These are phyloP conservation scores for Asteroscopus sphinx DNA, from an alignment of 2,888 invertebrate genomes.

Conservation along the genomic window DNA sequence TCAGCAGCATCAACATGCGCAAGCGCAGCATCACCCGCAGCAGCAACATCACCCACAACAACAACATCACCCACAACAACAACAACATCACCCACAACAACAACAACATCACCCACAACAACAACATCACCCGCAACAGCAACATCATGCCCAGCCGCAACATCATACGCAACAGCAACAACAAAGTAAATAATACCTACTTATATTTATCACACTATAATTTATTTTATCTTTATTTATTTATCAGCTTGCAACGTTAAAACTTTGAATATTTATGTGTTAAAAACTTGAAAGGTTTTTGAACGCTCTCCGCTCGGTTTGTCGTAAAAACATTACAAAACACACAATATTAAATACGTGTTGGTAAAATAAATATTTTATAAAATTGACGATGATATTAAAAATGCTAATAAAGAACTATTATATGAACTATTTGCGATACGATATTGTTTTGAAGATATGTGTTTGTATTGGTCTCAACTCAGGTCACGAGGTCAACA, in stretches of 20 bases:
- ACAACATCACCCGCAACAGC: constrained; percentile 50
- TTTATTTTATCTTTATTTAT: neutral
- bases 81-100: constrained; percentile 17
- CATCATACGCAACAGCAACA: constrained; percentile 39
- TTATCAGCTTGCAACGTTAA: no score
- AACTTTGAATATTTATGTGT: no score
- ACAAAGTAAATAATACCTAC: constrained; percentile 38
- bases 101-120: constrained; percentile 21
- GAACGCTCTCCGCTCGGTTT: no score
- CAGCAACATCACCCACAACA: constrained; percentile 33
- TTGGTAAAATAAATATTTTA: no score
- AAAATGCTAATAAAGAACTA: no score
- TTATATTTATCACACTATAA: neutral
- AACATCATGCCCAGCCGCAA: constrained; percentile 10
- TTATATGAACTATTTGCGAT: neutral
- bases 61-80: constrained; percentile 17
- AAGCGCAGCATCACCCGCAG: constrained; percentile 59
- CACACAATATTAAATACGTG: no score
- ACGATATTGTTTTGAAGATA: neutral
- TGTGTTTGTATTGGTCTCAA: neutral
- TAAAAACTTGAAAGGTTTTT: no score
- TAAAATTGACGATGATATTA: no score
- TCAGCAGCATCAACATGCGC: constrained; percentile 26
- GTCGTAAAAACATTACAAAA: no score
- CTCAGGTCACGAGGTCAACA: constrained; percentile 82